Conservation (phyloP, 2,888 invertebrate species). For the Osmoderma eremita region DNA sequence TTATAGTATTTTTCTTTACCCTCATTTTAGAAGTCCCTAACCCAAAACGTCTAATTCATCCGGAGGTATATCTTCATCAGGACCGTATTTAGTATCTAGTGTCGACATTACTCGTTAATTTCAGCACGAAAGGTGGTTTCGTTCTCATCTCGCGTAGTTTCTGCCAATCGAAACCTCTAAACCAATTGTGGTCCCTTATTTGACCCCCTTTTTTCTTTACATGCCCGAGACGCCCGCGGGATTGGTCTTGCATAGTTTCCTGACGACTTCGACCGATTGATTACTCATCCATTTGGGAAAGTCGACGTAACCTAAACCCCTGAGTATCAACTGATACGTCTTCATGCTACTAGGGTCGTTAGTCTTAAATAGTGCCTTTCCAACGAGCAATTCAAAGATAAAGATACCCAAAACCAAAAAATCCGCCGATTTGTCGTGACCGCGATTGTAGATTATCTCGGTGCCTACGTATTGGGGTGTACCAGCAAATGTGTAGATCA, state of each 20-base stretch:
- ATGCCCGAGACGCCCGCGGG: constrained; percentile 90
- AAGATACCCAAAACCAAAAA: constrained; percentile 93
- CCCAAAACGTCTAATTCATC: constrained; percentile 71
- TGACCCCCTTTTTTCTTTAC: no score
- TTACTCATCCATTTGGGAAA: constrained; percentile 79
- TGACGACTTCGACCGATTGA: constrained; percentile 83
- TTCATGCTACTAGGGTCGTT: constrained; percentile 91
- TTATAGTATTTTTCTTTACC: no score
- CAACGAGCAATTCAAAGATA: constrained; percentile 84
- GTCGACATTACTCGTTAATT: constrained; percentile 76
- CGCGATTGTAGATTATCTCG: constrained; percentile 88
- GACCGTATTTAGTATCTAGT: constrained; percentile 81
- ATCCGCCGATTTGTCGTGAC: constrained; percentile 85
- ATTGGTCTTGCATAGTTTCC: constrained; percentile 82
- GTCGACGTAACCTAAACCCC: constrained; percentile 87
- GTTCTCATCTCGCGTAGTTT: constrained; percentile 75
- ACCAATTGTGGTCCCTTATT: constrained; percentile 92
- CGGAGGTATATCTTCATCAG: constrained; percentile 80
- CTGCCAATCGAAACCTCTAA: constrained; percentile 89
- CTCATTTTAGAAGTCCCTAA: constrained; percentile 11
- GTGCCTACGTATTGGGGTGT: constrained; percentile 91
- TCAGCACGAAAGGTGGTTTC: constrained; percentile 78
- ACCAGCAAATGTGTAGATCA: constrained; percentile 95
- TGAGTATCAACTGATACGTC: constrained; percentile 91
- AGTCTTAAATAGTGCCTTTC: constrained; percentile 81